Percentiles rank a stretch among this genome's conserved stretches.
These are phyloP conservation scores for Hypomecis punctinalis DNA, from an alignment of 2,888 invertebrate species.

Conservation along the genomic window DNA sequence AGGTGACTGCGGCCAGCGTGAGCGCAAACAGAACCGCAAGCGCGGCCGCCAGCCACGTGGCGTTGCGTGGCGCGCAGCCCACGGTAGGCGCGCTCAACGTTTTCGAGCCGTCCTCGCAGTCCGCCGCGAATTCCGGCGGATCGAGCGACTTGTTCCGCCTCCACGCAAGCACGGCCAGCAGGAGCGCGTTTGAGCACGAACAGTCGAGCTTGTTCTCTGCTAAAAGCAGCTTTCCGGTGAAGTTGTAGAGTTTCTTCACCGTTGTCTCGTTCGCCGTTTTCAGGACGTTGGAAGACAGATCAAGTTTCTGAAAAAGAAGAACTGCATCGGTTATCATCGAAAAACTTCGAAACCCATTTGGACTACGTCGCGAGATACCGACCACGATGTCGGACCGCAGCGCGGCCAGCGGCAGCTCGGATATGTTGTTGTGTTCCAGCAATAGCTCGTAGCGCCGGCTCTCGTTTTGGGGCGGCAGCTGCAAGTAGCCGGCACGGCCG, in stretches of 20 bases:
- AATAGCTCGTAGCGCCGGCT: constrained; percentile 34
- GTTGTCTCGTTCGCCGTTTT: constrained; percentile 2
- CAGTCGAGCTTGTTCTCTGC: constrained; percentile 36
- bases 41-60: neutral
- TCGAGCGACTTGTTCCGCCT: neutral
- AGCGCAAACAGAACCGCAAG: constrained; percentile 15
- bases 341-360: neutral
- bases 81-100: neutral
- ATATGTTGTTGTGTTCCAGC: constrained; percentile 40
- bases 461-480: constrained; percentile 13
- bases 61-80: constrained; percentile 2
- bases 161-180: neutral
- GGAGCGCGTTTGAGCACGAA: constrained; percentile 15
- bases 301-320: constrained; percentile 30
- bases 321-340: neutral
- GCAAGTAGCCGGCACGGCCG: constrained; percentile 34
- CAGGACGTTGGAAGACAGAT: constrained; percentile 36
- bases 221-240: constrained; percentile 13
- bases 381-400: constrained; percentile 31
- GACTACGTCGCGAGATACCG: constrained; percentile 1
- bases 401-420: constrained; percentile 24
- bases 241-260: constrained; percentile 1
- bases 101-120: neutral
- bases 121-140: no score
- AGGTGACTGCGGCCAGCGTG: constrained; percentile 18